Percentiles rank a stretch among this genome's conserved stretches.
These are phyloP conservation scores for Zoanthus gigantus DNA, from an alignment of 92 coral and sea anemone genomes.

Conservation along the genomic window DNA sequence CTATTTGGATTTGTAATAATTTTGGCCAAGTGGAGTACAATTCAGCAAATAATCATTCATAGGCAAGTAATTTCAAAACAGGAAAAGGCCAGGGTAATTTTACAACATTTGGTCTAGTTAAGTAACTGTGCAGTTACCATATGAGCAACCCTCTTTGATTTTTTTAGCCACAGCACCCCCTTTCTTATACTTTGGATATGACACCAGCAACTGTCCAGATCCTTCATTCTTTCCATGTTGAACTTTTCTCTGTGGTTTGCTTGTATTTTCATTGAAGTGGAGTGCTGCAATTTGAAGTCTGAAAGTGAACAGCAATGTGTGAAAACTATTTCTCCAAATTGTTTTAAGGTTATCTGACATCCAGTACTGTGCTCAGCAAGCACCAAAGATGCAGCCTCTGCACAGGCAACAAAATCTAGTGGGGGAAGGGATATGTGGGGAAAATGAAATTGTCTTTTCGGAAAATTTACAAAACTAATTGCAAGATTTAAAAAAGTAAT, in stretches of 20 bases:
- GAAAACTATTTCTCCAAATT: not conserved
- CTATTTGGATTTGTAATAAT: not conserved
- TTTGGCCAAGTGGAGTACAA: not conserved
- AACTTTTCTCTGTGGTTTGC: slow-evolving; percentile 19
- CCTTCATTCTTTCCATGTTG: slow-evolving; percentile 30
- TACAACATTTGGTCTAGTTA: not conserved
- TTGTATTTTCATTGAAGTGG: slow-evolving; percentile 35
- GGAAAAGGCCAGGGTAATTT: not conserved
- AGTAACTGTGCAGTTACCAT: slow-evolving; percentile 38
- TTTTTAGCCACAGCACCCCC: slow-evolving; percentile 62
- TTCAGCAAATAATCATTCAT: not conserved
- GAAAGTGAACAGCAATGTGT: not conserved
- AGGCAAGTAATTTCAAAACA: not conserved
- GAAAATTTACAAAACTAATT: too few species aligned
- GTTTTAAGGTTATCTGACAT: not conserved
- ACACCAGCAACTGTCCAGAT: slow-evolving; percentile 51
- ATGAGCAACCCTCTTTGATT: slow-evolving; percentile 50
- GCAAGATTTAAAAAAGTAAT: too few species aligned
- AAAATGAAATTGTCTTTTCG: too few species aligned
- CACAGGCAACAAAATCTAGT: too few species aligned
- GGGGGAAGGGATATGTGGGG: too few species aligned
- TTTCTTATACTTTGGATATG: slow-evolving; percentile 56
- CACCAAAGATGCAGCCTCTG: too few species aligned
- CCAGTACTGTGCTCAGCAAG: too few species aligned
- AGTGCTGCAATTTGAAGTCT: slow-evolving; percentile 24